A percentile compares a stretch with the other conserved stretches of the same genome.
Evolutionary conservation across 2,797 vertebrate genomes (phyloP).

Genomic region (Pteronotus mesoamericanus): DNA sequence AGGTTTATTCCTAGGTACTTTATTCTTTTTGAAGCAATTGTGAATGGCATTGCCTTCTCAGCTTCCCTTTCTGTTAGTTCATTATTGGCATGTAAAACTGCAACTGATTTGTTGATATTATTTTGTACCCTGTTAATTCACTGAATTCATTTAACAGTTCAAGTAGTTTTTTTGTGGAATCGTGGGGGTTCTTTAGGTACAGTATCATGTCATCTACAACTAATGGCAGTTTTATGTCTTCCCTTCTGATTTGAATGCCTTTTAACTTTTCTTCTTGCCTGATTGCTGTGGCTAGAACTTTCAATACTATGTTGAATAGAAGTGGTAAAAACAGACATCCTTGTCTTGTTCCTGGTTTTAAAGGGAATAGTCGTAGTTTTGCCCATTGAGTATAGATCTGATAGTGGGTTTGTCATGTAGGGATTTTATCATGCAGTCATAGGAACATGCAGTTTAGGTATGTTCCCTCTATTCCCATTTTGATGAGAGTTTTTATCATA

Average conservation of each 20-base stretch:
- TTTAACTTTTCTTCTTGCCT: neutral
- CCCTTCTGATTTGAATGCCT: neutral
- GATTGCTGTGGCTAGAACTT: too few relatives aligned
- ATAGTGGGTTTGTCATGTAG: neutral
- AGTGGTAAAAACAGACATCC: neutral
- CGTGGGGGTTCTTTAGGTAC: neutral
- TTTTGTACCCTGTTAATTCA: neutral
- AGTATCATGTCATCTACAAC: neutral
- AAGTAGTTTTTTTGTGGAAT: neutral
- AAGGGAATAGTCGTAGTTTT: neutral
- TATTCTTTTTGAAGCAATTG: too few relatives aligned
- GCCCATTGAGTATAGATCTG: neutral
- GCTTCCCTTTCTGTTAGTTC: neutral
- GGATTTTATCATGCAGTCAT: too few relatives aligned
- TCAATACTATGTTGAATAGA: neutral
- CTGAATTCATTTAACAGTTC: neutral
- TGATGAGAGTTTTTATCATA: neutral
- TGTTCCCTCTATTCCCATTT: neutral
- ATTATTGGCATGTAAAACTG: neutral
- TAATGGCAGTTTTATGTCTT: neutral
- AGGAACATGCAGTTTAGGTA: too few relatives aligned
- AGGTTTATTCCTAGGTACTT: too few relatives aligned
- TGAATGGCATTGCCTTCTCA: too few relatives aligned
- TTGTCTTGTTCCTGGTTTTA: neutral
- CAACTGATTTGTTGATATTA: neutral